These are phyloP conservation scores for Equus przewalskii DNA, from an alignment of 2,113 vertebrate species.

Conservation along the genomic window DNA sequence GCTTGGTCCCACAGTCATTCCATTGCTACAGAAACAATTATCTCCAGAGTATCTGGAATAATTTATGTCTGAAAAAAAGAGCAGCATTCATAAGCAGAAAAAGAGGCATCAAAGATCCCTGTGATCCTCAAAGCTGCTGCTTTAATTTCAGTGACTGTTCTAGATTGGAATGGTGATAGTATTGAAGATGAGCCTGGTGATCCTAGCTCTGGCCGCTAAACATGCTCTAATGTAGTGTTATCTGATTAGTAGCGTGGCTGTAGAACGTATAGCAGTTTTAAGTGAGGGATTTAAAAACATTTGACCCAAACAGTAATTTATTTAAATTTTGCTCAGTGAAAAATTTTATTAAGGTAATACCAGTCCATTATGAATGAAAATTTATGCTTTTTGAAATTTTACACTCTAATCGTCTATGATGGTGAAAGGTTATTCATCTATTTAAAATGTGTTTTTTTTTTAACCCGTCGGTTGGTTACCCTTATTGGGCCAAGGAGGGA, in stretches of 20 bases:
- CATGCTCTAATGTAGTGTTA: neutral
- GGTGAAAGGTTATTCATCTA: neutral
- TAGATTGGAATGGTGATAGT: neutral
- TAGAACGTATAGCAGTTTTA: slow-evolving; percentile 11
- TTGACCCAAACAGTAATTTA: neutral
- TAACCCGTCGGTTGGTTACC: neutral
- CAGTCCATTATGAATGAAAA: slow-evolving; percentile 20
- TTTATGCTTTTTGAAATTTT: slow-evolving; percentile 21
- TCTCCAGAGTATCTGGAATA: neutral
- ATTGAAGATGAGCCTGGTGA: neutral
- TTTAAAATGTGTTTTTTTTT: neutral
- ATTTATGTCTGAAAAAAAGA: neutral
- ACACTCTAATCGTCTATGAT: neutral
- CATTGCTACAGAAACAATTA: neutral
- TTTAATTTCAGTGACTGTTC: neutral
- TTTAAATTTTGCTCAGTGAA: slow-evolving; percentile 56
- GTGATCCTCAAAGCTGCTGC: neutral
- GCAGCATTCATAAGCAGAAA: neutral
- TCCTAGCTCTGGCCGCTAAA: neutral
- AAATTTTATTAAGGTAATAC: slow-evolving; percentile 24
- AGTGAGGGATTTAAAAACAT: neutral
- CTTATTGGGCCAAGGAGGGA: neutral
- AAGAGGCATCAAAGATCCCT: neutral
- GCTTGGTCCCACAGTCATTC: neutral
- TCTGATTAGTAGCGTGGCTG: neutral